A percentile compares a stretch with the other conserved stretches of the same genome.
Evolutionary conservation across 2,113 vertebrate genomes (phyloP).

Genomic region (Parus major): DNA sequence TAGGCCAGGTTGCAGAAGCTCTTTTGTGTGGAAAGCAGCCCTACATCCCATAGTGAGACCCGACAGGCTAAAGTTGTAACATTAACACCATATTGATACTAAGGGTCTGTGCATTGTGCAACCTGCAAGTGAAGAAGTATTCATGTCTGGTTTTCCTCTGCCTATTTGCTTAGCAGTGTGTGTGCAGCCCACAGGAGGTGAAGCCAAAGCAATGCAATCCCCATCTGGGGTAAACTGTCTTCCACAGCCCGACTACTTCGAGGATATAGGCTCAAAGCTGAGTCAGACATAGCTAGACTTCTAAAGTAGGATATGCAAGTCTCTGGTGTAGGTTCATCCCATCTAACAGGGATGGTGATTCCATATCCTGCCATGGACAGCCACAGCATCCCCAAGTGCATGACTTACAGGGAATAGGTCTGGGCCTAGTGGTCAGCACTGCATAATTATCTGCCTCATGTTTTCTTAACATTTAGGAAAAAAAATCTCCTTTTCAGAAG

Average conservation of each 20-base stretch:
- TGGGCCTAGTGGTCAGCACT: not conserved
- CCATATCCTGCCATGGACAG: accelerated
- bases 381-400: not conserved
- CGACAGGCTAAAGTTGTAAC: not conserved
- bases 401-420: not conserved
- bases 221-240: not conserved
- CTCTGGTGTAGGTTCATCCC: not conserved
- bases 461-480: not conserved
- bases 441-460: not conserved
- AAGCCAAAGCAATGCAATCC: not conserved
- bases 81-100: not conserved
- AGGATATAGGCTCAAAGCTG: not conserved
- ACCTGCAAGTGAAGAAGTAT: not conserved
- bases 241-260: not conserved
- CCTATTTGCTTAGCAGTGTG: not conserved
- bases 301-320: not conserved
- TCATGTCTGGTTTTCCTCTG: not conserved
- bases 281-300: not conserved
- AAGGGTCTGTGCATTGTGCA: not conserved
- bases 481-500: not conserved
- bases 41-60: not conserved
- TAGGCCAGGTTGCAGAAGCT: not conserved
- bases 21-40: not conserved
- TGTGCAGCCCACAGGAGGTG: accelerated
- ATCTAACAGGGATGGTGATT: not conserved